Base-by-base conservation (phyloP, 1,140 invertebrate species). In the Maniola jurtina region DNA sequence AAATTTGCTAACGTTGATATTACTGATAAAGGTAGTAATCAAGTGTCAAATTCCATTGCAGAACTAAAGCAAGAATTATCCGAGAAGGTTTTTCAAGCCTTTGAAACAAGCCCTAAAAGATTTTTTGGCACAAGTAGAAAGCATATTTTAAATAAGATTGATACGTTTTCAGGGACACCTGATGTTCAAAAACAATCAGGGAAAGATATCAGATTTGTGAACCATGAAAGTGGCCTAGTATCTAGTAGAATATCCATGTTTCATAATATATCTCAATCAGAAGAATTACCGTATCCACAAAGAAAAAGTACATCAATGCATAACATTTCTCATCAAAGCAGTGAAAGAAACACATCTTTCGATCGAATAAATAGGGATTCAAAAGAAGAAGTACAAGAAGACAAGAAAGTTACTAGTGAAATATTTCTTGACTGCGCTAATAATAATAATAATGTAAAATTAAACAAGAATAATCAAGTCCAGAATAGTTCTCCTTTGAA, bases 211-310 rank as follows among this genome's bases (percentile, higher is more conserved):
- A 68, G 59, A 36, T 68, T 69, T 58, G 71, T 72, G 33, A 79
- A 67, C 61, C 77, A 77, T 38, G 86, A 87, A 55, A 88, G 71
- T 72, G 88, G 88, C 61, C 72, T 90, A 70, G 88, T 90, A 14
- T 90, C 85, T 75, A 90, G 86, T 88, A 81, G 88, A 13, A 89
- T 90, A 77, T 86, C 84, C 61, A 74, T 89, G 56, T 90, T 88
- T 42, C 86, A 89, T 69, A 86, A 71, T 36, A 81, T 88, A 71
- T 82, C 86, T 11, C 72, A 84, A 63, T 82, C 78, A 52, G 86
- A 88, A 70, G 76, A 83, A 50, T 64, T 80, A 65, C 68, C 80
- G 34, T 79, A 74, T 79, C 52, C 64, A 58, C 64, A 66, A 60
- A 75, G 72, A 67, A 84, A 84, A 76, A 72, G 72, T 68, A 75